These are phyloP conservation scores for Cheilosia urbana DNA, from an alignment of 2,888 invertebrate genomes.

Conservation along the genomic window DNA sequence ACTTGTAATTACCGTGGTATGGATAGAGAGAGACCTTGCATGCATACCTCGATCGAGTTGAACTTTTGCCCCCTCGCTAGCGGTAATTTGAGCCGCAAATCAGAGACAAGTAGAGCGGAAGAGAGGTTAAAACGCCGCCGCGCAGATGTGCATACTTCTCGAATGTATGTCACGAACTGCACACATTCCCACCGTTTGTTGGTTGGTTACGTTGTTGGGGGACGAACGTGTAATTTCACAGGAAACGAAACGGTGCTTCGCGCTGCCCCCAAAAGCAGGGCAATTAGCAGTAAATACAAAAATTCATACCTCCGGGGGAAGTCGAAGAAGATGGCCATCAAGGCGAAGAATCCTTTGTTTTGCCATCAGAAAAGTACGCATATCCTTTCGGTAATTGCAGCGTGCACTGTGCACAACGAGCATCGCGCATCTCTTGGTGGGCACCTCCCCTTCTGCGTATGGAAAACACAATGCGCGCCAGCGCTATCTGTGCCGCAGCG, in stretches of 20 bases:
- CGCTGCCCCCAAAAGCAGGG: constrained; percentile 58
- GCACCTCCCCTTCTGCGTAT: constrained; percentile 59
- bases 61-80: constrained; percentile 61
- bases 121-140: constrained; percentile 34
- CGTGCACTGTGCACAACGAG: constrained; percentile 52
- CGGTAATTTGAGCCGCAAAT: constrained; percentile 47
- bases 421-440: constrained; percentile 23
- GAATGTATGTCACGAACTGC: constrained; percentile 72
- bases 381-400: constrained; percentile 74
- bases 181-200: constrained; percentile 54
- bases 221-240: constrained; percentile 72
- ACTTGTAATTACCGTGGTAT: constrained; percentile 61
- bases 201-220: background rate
- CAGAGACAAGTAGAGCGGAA: constrained; percentile 60
- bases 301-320: constrained; percentile 70
- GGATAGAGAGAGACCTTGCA: constrained; percentile 31
- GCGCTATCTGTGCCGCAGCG: constrained; percentile 48
- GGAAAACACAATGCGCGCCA: constrained; percentile 61
- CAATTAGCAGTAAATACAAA: constrained; percentile 74
- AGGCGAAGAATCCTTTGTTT: constrained; percentile 71
- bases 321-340: constrained; percentile 53
- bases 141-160: constrained; percentile 69
- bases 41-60: constrained; percentile 30
- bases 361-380: constrained; percentile 62
- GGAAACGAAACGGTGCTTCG: constrained; percentile 71